These are phyloP conservation scores for Chondrosia reniformis DNA, from an alignment of 37 sponge, comb jelly and placozoan species.

Conservation along the genomic window DNA sequence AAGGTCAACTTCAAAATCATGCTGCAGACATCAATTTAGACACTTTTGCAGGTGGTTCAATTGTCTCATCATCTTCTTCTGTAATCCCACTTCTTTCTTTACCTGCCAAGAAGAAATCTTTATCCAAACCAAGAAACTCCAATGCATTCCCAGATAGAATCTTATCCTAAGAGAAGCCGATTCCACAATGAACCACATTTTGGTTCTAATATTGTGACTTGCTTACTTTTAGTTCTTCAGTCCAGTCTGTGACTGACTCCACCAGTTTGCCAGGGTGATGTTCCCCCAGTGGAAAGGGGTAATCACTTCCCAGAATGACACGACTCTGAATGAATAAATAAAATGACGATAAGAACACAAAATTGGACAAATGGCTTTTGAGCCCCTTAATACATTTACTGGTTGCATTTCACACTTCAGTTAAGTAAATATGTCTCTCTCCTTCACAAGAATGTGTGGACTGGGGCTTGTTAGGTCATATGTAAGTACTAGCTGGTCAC, in stretches of 20 bases:
- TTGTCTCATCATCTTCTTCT: background rate
- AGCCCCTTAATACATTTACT: no score
- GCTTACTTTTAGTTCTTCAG: constrained; percentile 58
- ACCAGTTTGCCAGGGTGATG: constrained; percentile 89
- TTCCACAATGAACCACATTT: no score
- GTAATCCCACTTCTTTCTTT: no score
- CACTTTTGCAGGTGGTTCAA: background rate
- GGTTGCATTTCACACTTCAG: no score
- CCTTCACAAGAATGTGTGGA: background rate
- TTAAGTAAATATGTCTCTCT: no score
- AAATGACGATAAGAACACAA: background rate
- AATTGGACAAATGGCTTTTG: no score
- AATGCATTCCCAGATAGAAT: constrained; percentile 67
- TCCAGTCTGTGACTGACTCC: constrained; percentile 58
- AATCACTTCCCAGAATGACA: constrained; percentile 83
- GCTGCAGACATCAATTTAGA: background rate
- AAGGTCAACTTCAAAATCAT: no score
- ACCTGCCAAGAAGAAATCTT: constrained; percentile 6
- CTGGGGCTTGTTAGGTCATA: background rate
- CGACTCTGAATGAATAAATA: constrained; percentile 21
- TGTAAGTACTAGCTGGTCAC: no score
- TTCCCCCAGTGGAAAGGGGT: constrained; percentile 92
- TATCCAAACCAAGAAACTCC: constrained; percentile 68
- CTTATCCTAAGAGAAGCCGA: constrained; percentile 42
- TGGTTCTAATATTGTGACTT: no score